phyloP scores from a whole-genome alignment of 30 jellyfish, hydroid and myxozoan species.

The Clytia hemisphaerica region DNA sequence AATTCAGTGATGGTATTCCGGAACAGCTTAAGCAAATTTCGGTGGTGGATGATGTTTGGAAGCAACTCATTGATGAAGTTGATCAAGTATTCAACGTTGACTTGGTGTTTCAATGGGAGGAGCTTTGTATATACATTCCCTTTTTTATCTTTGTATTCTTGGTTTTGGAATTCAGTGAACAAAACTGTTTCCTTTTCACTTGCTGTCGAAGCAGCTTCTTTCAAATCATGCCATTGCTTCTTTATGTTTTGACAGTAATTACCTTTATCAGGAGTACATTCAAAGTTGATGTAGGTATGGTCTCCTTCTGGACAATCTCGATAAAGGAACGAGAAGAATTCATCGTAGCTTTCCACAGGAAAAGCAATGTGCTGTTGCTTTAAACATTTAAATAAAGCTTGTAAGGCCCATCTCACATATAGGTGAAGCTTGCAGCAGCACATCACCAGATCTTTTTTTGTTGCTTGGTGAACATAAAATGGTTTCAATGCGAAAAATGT shows the following conservation, averaged over 20 bases:
- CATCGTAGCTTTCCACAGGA: neutral
- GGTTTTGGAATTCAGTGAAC: slow-evolving; percentile 1
- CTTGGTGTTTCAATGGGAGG: slow-evolving; percentile 15
- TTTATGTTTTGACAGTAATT: neutral
- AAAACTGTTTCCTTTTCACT: slow-evolving; percentile 1
- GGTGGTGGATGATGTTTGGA: slow-evolving; percentile 6
- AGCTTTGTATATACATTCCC: slow-evolving; percentile 6
- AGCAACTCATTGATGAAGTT: neutral
- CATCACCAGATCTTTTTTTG: slow-evolving; percentile 5
- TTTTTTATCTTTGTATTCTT: neutral
- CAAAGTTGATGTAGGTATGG: slow-evolving; percentile 5
- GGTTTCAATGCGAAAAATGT: no score
- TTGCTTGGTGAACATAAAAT: slow-evolving; percentile 5
- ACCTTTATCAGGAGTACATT: neutral
- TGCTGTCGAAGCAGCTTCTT: neutral
- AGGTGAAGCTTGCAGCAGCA: slow-evolving; percentile 1
- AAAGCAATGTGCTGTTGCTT: neutral
- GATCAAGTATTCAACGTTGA: neutral
- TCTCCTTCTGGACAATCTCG: slow-evolving; percentile 4
- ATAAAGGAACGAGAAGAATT: neutral
- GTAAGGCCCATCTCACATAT: neutral
- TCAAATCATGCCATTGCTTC: slow-evolving; percentile 4
- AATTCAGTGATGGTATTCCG: slow-evolving; percentile 5
- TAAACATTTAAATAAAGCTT: neutral
- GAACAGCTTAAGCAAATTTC: slow-evolving; percentile 8